These are phyloP conservation scores for Rhimphoctona megacephalus DNA, from an alignment of 2,888 invertebrate genomes.

Conservation along the genomic window DNA sequence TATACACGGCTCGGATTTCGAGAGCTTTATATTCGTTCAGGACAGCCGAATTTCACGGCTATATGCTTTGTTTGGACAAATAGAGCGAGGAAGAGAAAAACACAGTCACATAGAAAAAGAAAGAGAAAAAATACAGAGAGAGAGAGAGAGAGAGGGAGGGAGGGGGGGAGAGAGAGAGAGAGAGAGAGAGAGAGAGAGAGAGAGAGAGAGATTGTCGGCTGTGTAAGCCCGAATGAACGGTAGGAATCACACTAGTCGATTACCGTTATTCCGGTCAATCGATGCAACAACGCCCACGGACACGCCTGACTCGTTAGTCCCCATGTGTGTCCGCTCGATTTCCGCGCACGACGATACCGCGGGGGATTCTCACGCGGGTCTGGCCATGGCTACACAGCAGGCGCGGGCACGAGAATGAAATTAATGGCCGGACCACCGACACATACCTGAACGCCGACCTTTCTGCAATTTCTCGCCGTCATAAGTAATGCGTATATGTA, in stretches of 20 bases:
- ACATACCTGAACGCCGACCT: conserved; percentile 57
- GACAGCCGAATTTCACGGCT: conserved; percentile 27
- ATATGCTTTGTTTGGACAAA: conserved; percentile 58
- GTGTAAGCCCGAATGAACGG: conserved; percentile 64
- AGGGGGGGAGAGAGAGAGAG: conserved; percentile 34
- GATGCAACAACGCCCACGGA: conserved; percentile 68
- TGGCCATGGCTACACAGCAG: conserved; percentile 30
- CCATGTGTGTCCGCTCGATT: conserved; percentile 54
- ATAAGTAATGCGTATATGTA: background rate
- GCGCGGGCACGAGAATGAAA: conserved; percentile 71
- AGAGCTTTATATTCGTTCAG: conserved; percentile 31
- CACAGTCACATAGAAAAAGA: conserved; percentile 54
- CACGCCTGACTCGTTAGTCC: conserved; percentile 69
- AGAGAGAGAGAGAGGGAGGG: conserved; percentile 50
- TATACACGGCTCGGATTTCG: conserved; percentile 13
- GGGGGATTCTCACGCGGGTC: conserved; percentile 53
- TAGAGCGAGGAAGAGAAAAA: conserved; percentile 51
- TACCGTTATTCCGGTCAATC: conserved; percentile 71
- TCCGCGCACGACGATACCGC: conserved; percentile 42
- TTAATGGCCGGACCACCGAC: conserved; percentile 72
- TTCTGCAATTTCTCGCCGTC: conserved; percentile 54
- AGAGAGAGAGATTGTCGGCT: conserved; percentile 51
- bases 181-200: conserved; percentile 10
- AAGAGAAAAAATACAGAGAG: background rate
- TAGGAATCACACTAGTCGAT: conserved; percentile 69